Conservation (phyloP, 1,140 invertebrate genomes). For the Pogonus chalceus region DNA sequence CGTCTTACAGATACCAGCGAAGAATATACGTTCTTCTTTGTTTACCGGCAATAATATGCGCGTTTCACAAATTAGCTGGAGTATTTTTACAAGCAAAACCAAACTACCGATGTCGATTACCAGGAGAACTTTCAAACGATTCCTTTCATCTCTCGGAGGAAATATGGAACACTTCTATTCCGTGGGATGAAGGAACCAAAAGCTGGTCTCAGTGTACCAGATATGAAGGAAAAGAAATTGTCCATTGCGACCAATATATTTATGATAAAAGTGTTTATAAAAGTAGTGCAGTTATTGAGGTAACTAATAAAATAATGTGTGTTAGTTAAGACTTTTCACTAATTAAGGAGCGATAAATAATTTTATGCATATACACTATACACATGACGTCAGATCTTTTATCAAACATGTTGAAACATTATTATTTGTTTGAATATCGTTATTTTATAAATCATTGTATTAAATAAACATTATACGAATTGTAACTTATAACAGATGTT, state of each 20-base stretch:
- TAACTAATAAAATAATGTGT: conserved; percentile 32
- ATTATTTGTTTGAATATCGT: too few species aligned
- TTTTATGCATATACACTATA: conserved; percentile 1
- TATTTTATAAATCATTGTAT: too few species aligned
- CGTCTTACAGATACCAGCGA: conserved; percentile 46
- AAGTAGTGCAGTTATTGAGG: conserved; percentile 55
- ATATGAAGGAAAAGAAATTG: conserved; percentile 30
- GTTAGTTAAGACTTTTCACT: too few species aligned
- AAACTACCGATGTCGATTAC: conserved; percentile 49
- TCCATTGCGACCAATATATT: conserved; percentile 44
- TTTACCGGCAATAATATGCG: conserved; percentile 59
- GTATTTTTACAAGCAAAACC: conserved; percentile 60
- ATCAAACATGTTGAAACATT: too few species aligned
- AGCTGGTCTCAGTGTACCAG: conserved; percentile 41
- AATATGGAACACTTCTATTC: conserved; percentile 43
- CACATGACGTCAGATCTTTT: too few species aligned
- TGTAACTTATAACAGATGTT: too few species aligned
- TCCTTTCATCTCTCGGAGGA: conserved; percentile 37
- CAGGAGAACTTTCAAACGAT: conserved; percentile 43
- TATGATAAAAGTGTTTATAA: conserved; percentile 48
- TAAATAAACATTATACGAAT: too few species aligned
- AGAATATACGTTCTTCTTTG: conserved; percentile 60
- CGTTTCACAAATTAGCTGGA: conserved; percentile 65
- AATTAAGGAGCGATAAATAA: too few species aligned
- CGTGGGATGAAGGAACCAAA: conserved; percentile 37